Conservation (phyloP, 2,113 vertebrate species). For the Garra rufa region DNA sequence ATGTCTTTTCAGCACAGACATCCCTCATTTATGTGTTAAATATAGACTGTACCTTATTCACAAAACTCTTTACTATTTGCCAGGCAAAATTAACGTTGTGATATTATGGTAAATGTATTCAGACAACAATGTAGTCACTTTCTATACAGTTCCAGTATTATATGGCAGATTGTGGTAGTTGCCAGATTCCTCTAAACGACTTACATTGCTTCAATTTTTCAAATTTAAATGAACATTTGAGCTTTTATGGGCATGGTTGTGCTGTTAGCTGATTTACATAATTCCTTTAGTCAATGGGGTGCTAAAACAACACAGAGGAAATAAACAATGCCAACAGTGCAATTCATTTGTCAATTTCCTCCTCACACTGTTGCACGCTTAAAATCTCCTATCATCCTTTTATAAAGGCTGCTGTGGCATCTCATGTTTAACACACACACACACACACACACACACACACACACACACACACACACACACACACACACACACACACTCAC, state of each 20-base stretch:
- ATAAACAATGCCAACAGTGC: neutral
- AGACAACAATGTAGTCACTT: neutral
- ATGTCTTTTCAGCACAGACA: too few species aligned
- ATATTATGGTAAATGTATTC: too few species aligned
- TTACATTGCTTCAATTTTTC: neutral
- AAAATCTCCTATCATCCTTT: neutral
- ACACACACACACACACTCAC: neutral
- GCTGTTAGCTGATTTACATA: neutral
- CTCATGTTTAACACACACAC: neutral
- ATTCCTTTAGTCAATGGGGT: neutral
- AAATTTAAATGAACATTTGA: neutral
- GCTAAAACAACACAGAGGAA: conserved; percentile 1
- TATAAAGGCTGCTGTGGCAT: neutral
- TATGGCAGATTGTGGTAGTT: neutral
- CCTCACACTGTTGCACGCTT: neutral
- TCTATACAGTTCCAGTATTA: neutral
- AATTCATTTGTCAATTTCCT: neutral
- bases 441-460: neutral
- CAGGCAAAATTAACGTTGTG: too few species aligned
- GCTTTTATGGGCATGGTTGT: neutral
- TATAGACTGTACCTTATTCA: too few species aligned
- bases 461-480: neutral
- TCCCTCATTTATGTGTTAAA: too few species aligned
- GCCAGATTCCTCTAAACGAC: neutral
- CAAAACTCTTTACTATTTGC: too few species aligned